Evolutionary conservation across 2,113 vertebrate genomes (phyloP).

Genomic region (Neotragus pygmaeus): DNA sequence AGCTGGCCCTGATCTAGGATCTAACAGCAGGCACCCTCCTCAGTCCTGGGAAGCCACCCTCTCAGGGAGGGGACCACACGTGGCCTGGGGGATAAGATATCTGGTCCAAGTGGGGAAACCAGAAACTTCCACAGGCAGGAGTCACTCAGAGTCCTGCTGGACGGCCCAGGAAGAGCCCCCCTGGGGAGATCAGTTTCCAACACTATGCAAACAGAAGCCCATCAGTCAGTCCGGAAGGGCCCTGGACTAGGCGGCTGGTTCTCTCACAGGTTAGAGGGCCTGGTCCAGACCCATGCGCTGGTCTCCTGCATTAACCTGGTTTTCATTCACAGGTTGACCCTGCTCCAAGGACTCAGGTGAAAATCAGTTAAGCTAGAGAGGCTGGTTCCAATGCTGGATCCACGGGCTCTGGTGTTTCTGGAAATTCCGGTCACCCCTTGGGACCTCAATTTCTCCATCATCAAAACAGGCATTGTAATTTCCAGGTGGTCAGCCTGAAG

Average conservation of each 20-base stretch:
- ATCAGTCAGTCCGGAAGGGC: background rate
- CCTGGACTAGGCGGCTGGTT: rapidly evolving
- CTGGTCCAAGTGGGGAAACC: background rate
- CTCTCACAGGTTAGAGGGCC: background rate
- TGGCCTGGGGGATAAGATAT: background rate
- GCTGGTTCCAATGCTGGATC: background rate
- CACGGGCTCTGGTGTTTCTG: rapidly evolving
- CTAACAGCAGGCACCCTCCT: background rate
- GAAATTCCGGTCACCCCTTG: background rate
- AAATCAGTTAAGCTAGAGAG: background rate
- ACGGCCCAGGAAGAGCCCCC: background rate
- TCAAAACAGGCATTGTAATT: background rate
- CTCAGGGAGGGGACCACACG: background rate
- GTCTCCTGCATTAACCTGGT: background rate
- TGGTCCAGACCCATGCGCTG: rapidly evolving
- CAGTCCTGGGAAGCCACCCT: background rate
- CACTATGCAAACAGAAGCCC: rapidly evolving
- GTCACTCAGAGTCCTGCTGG: background rate
- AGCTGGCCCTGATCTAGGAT: background rate
- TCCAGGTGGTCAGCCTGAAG: background rate
- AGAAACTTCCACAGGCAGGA: background rate
- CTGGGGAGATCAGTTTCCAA: background rate
- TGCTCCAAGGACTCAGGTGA: background rate
- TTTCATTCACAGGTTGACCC: background rate
- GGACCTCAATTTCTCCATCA: background rate